phyloP scores from a whole-genome alignment of 2,888 invertebrate species.

The Lasioglossum pauxillum region DNA sequence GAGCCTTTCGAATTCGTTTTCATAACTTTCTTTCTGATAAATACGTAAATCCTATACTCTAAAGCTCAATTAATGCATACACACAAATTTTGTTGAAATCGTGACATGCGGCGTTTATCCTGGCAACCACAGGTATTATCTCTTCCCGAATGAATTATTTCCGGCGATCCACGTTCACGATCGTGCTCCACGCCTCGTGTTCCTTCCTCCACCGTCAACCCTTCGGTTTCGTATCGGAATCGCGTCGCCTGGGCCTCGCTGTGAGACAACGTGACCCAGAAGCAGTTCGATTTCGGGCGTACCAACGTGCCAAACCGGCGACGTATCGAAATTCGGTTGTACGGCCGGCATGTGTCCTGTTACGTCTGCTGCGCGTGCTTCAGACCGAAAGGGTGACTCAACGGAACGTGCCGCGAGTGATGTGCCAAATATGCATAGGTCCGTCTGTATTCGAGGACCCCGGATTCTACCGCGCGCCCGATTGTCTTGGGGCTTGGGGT shows the following conservation, averaged over 20 bases:
- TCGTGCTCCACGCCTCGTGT: neutral
- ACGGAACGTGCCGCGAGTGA: constrained; percentile 62
- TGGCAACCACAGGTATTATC: constrained; percentile 29
- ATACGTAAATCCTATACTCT: too few relatives aligned
- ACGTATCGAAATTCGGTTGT: constrained; percentile 50
- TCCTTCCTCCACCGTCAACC: neutral
- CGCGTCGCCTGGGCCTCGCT: neutral
- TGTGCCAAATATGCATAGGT: constrained; percentile 66
- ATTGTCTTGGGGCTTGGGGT: constrained; percentile 37
- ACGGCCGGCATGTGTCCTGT: constrained; percentile 50
- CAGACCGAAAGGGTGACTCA: constrained; percentile 56
- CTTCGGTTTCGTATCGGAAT: neutral
- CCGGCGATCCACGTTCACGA: constrained; percentile 30
- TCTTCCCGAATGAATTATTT: constrained; percentile 58
- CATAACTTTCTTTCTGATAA: too few relatives aligned
- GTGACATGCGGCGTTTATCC: too few relatives aligned
- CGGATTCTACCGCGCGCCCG: constrained; percentile 34
- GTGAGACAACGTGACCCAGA: constrained; percentile 34
- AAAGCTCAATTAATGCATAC: too few relatives aligned
- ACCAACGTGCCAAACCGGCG: constrained; percentile 2
- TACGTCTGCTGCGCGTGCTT: constrained; percentile 57
- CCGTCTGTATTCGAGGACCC: constrained; percentile 47
- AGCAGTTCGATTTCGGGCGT: constrained; percentile 20
- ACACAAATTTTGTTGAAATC: too few relatives aligned
- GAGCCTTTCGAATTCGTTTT: too few relatives aligned